phyloP scores from a whole-genome alignment of 1,140 invertebrate genomes.

The Drosophila saltans region DNA sequence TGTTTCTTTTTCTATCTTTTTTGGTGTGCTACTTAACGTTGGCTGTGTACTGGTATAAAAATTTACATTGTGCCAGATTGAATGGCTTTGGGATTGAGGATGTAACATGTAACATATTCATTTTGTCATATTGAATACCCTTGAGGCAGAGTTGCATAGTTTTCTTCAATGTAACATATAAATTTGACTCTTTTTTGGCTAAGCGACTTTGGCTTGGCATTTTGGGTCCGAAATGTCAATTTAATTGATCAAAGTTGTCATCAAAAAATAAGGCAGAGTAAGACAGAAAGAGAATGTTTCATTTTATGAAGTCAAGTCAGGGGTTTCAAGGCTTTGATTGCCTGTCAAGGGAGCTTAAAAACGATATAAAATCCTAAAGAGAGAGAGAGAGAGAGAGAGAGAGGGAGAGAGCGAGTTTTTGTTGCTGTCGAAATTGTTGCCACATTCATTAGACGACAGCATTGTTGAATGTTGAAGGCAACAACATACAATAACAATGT shows the following conservation, averaged over 20 bases:
- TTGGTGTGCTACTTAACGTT: constrained; percentile 62
- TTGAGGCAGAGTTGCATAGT: constrained; percentile 53
- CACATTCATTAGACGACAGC: constrained; percentile 70
- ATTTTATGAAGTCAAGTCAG: constrained; percentile 54
- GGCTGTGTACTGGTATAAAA: constrained; percentile 34
- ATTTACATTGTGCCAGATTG: constrained; percentile 65
- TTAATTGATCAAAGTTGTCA: constrained; percentile 72
- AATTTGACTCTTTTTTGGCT: constrained; percentile 19
- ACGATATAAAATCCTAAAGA: constrained; percentile 38
- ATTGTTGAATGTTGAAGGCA: constrained; percentile 39
- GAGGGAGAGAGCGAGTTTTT: constrained; percentile 21
- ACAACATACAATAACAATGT: constrained; percentile 57
- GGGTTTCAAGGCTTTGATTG: constrained; percentile 52
- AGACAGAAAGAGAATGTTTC: neutral
- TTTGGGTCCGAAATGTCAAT: constrained; percentile 51
- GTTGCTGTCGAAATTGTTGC: constrained; percentile 57
- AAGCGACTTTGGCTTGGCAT: neutral
- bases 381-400: too few species aligned
- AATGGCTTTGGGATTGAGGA: constrained; percentile 14
- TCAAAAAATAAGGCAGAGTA: constrained; percentile 21
- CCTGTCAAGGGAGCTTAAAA: constrained; percentile 40
- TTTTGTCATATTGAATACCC: constrained; percentile 18
- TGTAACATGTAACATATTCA: neutral
- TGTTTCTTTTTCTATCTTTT: constrained; percentile 21
- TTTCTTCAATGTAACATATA: constrained; percentile 56